Percentiles rank a stretch among this genome's conserved stretches.
Evolutionary conservation across 2,888 invertebrate genomes (phyloP).

Genomic region (Chloroclysta siterata): DNA sequence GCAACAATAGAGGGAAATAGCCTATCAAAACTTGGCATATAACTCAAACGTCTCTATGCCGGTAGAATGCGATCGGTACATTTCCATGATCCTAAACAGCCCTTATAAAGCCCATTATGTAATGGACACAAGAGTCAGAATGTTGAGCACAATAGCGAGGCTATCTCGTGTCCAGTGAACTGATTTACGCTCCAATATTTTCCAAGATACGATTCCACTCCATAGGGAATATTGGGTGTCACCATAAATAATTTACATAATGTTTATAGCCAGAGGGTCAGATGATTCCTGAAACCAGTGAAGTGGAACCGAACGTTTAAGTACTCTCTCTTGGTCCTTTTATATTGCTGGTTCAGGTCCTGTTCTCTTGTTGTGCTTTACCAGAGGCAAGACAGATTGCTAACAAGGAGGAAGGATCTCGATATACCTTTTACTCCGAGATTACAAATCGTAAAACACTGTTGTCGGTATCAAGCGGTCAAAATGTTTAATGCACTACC

Average conservation of each 20-base stretch:
- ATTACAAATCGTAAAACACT: too few relatives aligned
- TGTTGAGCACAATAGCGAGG: slow-evolving; percentile 59
- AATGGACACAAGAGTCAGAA: slow-evolving; percentile 61
- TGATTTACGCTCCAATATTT: slow-evolving; percentile 73
- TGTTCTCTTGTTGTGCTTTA: not conserved
- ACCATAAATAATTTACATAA: slow-evolving; percentile 62
- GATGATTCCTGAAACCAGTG: slow-evolving; percentile 19
- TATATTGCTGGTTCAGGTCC: not conserved
- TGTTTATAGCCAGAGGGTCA: slow-evolving; percentile 31
- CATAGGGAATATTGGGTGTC: slow-evolving; percentile 53
- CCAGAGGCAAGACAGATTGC: too few relatives aligned
- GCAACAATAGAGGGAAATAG: slow-evolving; percentile 58
- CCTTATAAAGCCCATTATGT: slow-evolving; percentile 68
- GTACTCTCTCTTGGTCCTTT: not conserved
- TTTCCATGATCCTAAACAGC: slow-evolving; percentile 68
- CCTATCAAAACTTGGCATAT: slow-evolving; percentile 65
- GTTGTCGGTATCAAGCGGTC: too few relatives aligned
- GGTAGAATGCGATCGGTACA: slow-evolving; percentile 56
- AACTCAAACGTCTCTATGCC: slow-evolving; percentile 57
- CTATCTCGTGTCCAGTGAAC: slow-evolving; percentile 57
- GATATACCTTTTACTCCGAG: too few relatives aligned
- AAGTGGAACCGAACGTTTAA: slow-evolving; percentile 13
- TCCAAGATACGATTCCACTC: slow-evolving; percentile 54
- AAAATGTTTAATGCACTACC: too few relatives aligned
- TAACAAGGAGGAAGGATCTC: too few relatives aligned